Evolutionary conservation across 2,888 invertebrate species (phyloP).

Genomic region (Nemoura dubitans): DNA sequence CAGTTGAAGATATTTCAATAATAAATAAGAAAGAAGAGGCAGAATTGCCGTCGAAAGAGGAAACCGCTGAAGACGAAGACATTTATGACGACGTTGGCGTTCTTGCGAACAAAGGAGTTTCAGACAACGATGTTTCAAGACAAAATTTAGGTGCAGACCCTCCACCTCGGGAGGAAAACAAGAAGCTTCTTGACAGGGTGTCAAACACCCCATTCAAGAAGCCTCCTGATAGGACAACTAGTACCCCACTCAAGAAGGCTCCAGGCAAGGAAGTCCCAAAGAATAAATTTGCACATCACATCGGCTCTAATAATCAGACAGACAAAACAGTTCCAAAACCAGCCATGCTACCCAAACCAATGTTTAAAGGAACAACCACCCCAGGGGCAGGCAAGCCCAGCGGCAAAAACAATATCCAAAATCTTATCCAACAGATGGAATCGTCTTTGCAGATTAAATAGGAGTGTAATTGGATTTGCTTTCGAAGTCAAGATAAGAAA

Average conservation of each 20-base stretch:
- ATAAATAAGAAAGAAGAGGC: neutral
- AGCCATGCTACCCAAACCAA: neutral
- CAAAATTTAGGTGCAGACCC: too few species aligned
- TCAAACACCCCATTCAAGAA: too few species aligned
- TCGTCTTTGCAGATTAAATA: neutral
- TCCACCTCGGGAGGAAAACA: too few species aligned
- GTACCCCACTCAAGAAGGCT: too few species aligned
- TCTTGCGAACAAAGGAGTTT: too few species aligned
- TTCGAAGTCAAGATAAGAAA: too few species aligned
- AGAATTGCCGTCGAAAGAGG: neutral
- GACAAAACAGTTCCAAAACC: neutral
- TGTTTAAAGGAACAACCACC: neutral
- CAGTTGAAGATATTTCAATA: neutral
- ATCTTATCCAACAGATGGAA: neutral
- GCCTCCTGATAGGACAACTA: too few species aligned
- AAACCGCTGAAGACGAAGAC: neutral
- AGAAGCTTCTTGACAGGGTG: too few species aligned
- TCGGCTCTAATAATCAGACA: neutral
- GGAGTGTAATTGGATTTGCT: neutral
- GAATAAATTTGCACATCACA: neutral
- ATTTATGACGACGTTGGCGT: too few species aligned
- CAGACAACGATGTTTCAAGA: too few species aligned
- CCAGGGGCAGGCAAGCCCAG: neutral
- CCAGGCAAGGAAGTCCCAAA: neutral
- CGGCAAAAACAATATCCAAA: neutral